Percentiles rank a stretch among this genome's conserved stretches.
phyloP scores from a whole-genome alignment of 2,797 vertebrate species.

The Dipus sagitta region DNA sequence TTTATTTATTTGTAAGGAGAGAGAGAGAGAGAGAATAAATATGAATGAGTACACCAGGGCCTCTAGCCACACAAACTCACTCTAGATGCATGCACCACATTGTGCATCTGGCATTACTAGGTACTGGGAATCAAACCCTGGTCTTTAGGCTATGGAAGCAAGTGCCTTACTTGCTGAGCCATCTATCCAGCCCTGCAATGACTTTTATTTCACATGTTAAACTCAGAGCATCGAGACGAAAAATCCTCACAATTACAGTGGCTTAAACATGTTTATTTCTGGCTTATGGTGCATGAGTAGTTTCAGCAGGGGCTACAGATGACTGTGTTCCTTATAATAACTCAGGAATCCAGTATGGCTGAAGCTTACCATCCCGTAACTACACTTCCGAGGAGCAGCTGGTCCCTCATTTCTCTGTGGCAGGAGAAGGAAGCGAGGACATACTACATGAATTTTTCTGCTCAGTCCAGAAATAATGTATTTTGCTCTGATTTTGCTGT shows the following conservation, averaged over 20 bases:
- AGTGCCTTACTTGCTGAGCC: too few relatives aligned
- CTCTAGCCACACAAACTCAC: too few relatives aligned
- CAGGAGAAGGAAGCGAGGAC: background rate
- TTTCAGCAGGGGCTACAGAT: background rate
- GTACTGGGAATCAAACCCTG: too few relatives aligned
- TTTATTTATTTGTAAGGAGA: too few relatives aligned
- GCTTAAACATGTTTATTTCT: background rate
- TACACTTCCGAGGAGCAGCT: background rate
- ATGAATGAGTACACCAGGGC: too few relatives aligned
- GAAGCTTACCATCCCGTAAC: background rate
- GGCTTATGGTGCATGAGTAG: background rate
- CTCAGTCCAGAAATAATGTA: background rate
- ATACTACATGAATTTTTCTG: background rate
- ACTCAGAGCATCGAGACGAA: background rate
- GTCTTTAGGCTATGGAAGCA: too few relatives aligned
- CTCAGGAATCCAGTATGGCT: background rate
- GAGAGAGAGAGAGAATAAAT: too few relatives aligned
- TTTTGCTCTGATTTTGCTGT: background rate
- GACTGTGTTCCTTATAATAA: background rate
- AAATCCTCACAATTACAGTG: background rate
- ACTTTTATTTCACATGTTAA: constrained; percentile 4
- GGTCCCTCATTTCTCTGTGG: background rate
- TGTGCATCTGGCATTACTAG: too few relatives aligned
- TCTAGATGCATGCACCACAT: too few relatives aligned
- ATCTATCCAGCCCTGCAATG: background rate